These are phyloP conservation scores for Teinopalpus imperialis DNA, from an alignment of 2,888 invertebrate genomes.

Conservation along the genomic window DNA sequence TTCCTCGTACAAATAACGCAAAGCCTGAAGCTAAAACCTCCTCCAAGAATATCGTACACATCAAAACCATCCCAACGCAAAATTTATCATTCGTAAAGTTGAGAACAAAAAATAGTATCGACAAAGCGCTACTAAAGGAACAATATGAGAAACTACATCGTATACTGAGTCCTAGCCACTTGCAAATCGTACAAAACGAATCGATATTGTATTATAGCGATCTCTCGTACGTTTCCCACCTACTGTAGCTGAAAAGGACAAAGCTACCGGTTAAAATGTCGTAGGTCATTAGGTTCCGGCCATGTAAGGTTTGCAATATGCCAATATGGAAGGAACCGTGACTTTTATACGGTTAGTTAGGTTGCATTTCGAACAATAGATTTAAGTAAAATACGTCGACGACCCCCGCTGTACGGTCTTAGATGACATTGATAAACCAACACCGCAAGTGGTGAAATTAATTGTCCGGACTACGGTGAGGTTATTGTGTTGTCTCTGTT, in stretches of 20 bases:
- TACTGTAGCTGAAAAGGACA: slow-evolving; percentile 48
- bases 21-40: too few relatives aligned
- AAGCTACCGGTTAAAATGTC: slow-evolving; percentile 75
- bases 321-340: slow-evolving; percentile 78
- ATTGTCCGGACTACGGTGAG: slow-evolving; percentile 42
- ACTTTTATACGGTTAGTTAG: slow-evolving; percentile 59
- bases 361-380: slow-evolving; percentile 63
- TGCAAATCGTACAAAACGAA: slow-evolving; percentile 75
- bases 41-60: slow-evolving; percentile 11
- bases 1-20: too few relatives aligned
- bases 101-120: slow-evolving; percentile 38
- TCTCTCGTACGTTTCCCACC: slow-evolving; percentile 52
- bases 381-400: slow-evolving; percentile 64
- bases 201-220: slow-evolving; percentile 74
- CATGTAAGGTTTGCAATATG: slow-evolving; percentile 78
- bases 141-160: slow-evolving; percentile 67
- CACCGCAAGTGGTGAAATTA: slow-evolving; percentile 48
- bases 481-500: slow-evolving; percentile 37
- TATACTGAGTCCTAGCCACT: slow-evolving; percentile 64
- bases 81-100: slow-evolving; percentile 25
- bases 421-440: slow-evolving; percentile 66
- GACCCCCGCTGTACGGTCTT: slow-evolving; percentile 49
- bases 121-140: slow-evolving; percentile 51
- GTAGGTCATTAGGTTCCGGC: slow-evolving; percentile 79
- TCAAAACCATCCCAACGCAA: slow-evolving; percentile 18